Base-by-base conservation (phyloP, 2,888 invertebrate species). In the Chrysotoxum bicinctum region DNA sequence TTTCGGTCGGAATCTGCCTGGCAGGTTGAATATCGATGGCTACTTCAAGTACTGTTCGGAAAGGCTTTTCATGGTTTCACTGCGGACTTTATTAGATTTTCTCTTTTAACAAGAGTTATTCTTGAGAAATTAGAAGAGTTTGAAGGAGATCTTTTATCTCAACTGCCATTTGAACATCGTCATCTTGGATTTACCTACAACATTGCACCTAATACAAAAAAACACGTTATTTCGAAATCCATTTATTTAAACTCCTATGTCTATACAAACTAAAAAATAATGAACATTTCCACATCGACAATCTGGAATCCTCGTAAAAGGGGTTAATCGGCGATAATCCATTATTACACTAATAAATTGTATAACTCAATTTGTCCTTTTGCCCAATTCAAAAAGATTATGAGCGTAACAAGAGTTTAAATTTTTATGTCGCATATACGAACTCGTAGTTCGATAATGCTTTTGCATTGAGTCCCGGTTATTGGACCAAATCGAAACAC, bases 301-400 rank as follows among this genome's bases (percentile, higher is more conserved):
- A 21, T 21, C 16, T 58, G 58, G 12, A 35, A 21, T 37, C 14
- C 37, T 21, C 35, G 54, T 30, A 30, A 54, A 62, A 26, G 52
- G 68, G 30, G 50, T 50, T 50, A 50, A 70, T 48, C 32, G 40
- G 26, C 21, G 58, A 66, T 72, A 82, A 77, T 77, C 66, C 64
- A 35, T 58, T 48, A 50, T 37, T n/a, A n/a, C 3, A 14, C 16
- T 26, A 26, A 52, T 43, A 82, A 77, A 72, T 81, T 64, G 26
- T 32, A 72, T 72, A 72, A 72, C 72, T 82, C 66, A 72, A 77
- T 77, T 72, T 60, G 43, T 10, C 30, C 72, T 26, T 74, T 48
- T 4, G 1, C 54, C 74, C 83, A 58, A 78, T 78, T 58, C 68
- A 52, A 56, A 83, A 74, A 60, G 83, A 68, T 74, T 78, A 73